Conservation (phyloP, 1,140 invertebrate species). For the Lanistes nyassanus region DNA sequence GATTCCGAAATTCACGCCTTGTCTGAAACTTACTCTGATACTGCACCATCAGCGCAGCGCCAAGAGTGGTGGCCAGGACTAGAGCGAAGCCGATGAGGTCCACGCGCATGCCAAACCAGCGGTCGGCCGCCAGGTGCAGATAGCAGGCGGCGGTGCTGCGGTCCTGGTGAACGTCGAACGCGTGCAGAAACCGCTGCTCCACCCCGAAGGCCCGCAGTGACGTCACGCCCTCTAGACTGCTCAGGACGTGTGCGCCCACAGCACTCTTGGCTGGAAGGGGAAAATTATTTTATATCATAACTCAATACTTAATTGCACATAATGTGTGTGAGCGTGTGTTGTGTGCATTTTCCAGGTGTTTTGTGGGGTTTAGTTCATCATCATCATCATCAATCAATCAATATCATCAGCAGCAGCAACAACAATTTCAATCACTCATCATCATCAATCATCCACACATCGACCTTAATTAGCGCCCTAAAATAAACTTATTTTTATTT, state of each 20-base stretch:
- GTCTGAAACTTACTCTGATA: conserved; percentile 32
- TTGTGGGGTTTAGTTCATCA: no score
- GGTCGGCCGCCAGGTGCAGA: conserved; percentile 40
- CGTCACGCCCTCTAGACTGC: conserved; percentile 44
- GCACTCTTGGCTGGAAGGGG: conserved; percentile 38
- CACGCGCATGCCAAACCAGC: conserved; percentile 47
- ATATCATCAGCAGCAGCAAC: no score
- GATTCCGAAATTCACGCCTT: no score
- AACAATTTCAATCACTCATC: no score
- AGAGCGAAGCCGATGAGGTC: conserved; percentile 41
- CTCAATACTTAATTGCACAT: no score
- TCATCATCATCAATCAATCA: no score
- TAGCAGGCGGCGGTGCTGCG: conserved; percentile 47
- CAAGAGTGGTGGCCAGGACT: conserved; percentile 33
- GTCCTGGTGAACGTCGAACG: conserved; percentile 48
- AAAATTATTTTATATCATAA: no score
- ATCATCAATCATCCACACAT: no score
- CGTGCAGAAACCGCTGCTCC: conserved; percentile 47
- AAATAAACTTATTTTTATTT: no score
- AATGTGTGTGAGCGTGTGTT: no score
- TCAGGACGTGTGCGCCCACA: conserved; percentile 43
- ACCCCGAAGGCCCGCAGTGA: conserved; percentile 39
- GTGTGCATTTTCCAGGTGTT: no score
- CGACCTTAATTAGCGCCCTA: no score
- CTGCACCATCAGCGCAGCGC: conserved; percentile 38